Evolutionary conservation across 2,888 invertebrate species (phyloP).

Genomic region (Mesorhabditis belari): DNA sequence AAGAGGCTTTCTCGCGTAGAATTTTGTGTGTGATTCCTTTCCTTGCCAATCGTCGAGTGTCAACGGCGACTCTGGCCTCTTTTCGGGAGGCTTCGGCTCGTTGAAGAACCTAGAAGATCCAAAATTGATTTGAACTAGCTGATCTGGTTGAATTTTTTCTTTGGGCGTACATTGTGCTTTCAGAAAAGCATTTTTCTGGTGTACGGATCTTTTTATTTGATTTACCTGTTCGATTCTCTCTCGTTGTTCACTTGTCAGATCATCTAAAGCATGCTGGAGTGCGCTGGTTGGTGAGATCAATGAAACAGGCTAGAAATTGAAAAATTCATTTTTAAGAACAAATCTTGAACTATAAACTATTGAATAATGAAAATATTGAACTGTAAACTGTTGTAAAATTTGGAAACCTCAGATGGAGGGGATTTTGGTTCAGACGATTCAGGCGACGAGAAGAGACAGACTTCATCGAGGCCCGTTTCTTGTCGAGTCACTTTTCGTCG

Average conservation of each 20-base stretch:
- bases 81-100: conserved; percentile 37
- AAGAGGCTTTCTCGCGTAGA: not conserved
- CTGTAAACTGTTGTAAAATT: no score
- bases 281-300: not conserved
- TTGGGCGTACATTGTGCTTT: no score
- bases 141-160: no score
- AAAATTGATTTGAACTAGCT: no score
- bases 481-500: not conserved
- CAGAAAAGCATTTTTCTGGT: no score
- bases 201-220: not conserved
- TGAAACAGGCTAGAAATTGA: not conserved
- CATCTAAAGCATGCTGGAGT: not conserved
- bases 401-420: no score
- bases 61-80: conserved; percentile 34
- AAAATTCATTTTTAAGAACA: not conserved
- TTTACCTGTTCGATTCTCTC: not conserved
- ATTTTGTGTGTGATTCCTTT: conserved; percentile 1
- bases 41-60: conserved; percentile 14
- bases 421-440: not conserved
- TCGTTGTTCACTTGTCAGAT: not conserved
- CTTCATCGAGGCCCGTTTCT: not conserved
- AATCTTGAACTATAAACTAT: no score
- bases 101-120: conserved; percentile 27
- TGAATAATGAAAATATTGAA: no score
- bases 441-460: not conserved